Evolutionary conservation across 2,113 vertebrate species (phyloP).

Genomic region (Dromaius novaehollandiae): DNA sequence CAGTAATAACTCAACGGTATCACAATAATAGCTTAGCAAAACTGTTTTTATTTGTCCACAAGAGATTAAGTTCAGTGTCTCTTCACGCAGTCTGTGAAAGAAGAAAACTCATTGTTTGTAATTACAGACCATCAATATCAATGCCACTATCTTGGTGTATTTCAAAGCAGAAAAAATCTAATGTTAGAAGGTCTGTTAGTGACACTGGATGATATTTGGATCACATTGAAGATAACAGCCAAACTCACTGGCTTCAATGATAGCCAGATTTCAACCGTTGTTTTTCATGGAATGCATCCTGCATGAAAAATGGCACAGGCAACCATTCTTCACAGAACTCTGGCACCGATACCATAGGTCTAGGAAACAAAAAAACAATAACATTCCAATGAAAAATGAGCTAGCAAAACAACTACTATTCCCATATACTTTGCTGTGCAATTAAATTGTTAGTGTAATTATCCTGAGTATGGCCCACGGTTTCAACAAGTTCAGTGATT

Average conservation of each 20-base stretch:
- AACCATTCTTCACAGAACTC: background rate
- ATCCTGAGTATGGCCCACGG: background rate
- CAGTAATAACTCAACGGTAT: background rate
- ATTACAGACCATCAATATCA: background rate
- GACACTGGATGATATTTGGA: background rate
- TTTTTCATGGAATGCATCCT: background rate
- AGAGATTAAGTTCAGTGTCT: background rate
- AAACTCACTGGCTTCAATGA: background rate
- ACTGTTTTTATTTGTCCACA: background rate
- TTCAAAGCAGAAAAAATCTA: background rate
- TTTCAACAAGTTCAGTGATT: conserved; percentile 29
- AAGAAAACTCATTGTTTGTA: background rate
- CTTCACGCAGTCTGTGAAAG: background rate
- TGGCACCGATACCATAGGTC: background rate
- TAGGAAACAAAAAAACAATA: background rate
- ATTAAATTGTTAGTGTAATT: background rate
- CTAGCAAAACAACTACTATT: background rate
- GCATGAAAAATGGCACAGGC: background rate
- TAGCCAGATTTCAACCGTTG: background rate
- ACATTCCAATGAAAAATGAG: background rate
- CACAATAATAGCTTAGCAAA: background rate
- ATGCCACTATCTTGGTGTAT: background rate
- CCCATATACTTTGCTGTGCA: background rate
- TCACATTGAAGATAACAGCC: background rate
- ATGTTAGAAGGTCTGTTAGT: background rate